These are phyloP conservation scores for Pyxicephalus adspersus DNA, from an alignment of 2,113 vertebrate genomes.

Conservation along the genomic window DNA sequence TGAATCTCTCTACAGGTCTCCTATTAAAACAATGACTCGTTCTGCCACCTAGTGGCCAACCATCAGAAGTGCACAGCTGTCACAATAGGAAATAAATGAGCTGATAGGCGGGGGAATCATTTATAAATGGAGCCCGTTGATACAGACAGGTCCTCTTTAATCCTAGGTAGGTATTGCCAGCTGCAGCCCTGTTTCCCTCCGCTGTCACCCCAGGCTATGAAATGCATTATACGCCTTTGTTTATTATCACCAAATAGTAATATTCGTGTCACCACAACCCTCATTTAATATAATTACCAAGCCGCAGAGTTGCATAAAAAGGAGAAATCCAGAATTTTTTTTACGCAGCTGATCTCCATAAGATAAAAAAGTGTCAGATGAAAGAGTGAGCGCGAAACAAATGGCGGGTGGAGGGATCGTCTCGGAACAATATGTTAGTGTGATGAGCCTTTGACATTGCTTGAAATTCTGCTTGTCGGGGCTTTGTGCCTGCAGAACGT, in stretches of 20 bases:
- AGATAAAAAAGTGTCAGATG: background rate
- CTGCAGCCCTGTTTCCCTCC: background rate
- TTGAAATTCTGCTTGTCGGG: constrained; percentile 14
- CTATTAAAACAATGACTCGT: no score
- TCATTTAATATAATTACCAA: background rate
- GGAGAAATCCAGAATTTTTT: background rate
- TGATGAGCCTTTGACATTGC: constrained; percentile 6
- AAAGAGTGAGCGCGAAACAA: background rate
- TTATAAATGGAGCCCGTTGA: no score
- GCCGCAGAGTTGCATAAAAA: background rate
- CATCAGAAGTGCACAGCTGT: no score
- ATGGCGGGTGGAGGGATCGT: background rate
- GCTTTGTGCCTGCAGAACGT: constrained; percentile 30
- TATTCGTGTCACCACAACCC: background rate
- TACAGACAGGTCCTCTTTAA: no score
- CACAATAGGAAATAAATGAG: no score
- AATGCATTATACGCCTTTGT: background rate
- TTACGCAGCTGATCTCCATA: background rate
- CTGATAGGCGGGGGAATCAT: no score
- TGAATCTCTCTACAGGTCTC: no score
- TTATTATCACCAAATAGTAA: background rate
- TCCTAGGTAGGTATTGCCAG: no score
- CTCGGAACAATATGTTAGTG: background rate
- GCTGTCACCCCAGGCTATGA: background rate
- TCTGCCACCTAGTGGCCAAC: no score